Percentiles rank a stretch among this genome's conserved stretches.
Evolutionary conservation across 2,888 invertebrate genomes (phyloP).

Genomic region (Stictocephala bisonia): DNA sequence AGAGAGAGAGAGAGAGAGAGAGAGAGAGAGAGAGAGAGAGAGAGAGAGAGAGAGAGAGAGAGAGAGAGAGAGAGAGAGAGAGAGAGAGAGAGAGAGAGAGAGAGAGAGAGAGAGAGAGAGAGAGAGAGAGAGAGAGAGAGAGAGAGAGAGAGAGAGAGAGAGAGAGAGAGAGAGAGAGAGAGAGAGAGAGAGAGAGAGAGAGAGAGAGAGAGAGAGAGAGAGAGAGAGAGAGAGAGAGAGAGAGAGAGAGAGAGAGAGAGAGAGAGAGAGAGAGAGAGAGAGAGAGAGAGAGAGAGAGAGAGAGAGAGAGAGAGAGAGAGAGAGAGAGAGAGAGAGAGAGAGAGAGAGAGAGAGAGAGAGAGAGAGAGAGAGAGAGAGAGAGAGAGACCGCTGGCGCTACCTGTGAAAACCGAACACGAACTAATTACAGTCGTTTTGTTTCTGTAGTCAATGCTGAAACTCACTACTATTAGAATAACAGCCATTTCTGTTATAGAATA

Average conservation of each 20-base stretch:
- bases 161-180: background rate
- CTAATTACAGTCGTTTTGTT: too few species aligned
- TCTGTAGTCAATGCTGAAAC: too few species aligned
- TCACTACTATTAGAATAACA: too few species aligned
- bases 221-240: slow-evolving; percentile 57
- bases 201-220: slow-evolving; percentile 14
- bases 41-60: slow-evolving; percentile 38
- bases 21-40: slow-evolving; percentile 45
- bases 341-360: slow-evolving; percentile 47
- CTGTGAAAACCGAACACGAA: too few species aligned
- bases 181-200: slow-evolving; percentile 21
- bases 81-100: slow-evolving; percentile 45
- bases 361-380: too few species aligned
- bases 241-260: slow-evolving; percentile 64
- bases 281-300: slow-evolving; percentile 14
- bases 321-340: slow-evolving; percentile 40
- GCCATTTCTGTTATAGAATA: too few species aligned
- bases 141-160: slow-evolving; percentile 53
- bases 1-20: slow-evolving; percentile 46
- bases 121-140: slow-evolving; percentile 48
- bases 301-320: slow-evolving; percentile 16
- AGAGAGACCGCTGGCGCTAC: too few species aligned
- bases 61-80: slow-evolving; percentile 31
- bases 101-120: slow-evolving; percentile 42
- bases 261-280: slow-evolving; percentile 29